Base-by-base conservation (phyloP, 2,888 invertebrate genomes). In the Maniola hyperantus region DNA sequence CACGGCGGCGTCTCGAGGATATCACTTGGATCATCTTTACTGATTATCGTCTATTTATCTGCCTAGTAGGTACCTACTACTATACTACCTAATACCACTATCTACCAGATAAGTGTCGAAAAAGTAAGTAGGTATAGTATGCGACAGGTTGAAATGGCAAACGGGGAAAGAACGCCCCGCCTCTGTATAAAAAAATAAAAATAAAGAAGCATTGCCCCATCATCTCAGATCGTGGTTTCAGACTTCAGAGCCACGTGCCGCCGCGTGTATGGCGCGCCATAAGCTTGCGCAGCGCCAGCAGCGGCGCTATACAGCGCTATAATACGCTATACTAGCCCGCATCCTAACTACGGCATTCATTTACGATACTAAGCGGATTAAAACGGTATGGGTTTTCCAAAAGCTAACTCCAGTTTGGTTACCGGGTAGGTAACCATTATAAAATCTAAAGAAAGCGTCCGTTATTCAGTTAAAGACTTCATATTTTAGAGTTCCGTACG, bases 231-330 rank as follows among this genome's bases (percentile, higher is more conserved):
- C 4, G 18, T 5, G 7, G 51, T 42, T 15, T 51, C 2, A 20
- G 0, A 63, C 33, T 15, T 51, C 2, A 20, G 0, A 63, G 70
- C 67, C 73, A 69, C 73, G 72, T 67, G 73, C 73, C 73, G 73
- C 67, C 66, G 66, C 39, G 48, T 15, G 58, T 62, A 48, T 48
- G 48, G 48, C 4, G 64, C 39, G 64, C 63, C 63, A 67, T 73
- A 73, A 70, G 2, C 71, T 73, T 73, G 70, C 69, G 71, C 64
- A 67, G 68, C 53, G 33, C 58, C 63, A 0, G 0, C 5, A 18
- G 50, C 61, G 50, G 13, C 10, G 39, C 61, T 50, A 48, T 48
- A 46, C 8, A n/a, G 44, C 11, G 26, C 50, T 51, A 13, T 26
- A 18, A 2, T 7, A 20, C 18, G 46, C 10, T 46, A 53, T 64